phyloP scores from a whole-genome alignment of 1,140 invertebrate species.

The Cataglyphis hispanica region DNA sequence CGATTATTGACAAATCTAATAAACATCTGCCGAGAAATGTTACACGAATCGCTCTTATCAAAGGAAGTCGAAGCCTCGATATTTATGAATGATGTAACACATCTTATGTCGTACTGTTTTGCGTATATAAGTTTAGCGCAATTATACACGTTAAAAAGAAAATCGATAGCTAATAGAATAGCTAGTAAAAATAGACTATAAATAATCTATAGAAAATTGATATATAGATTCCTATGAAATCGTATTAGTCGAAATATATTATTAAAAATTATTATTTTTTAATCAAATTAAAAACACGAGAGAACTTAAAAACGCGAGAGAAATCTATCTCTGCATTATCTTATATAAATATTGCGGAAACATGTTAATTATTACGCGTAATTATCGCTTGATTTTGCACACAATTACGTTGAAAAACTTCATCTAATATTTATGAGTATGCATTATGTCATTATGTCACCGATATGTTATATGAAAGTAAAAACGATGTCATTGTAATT shows the following conservation, averaged over 20 bases:
- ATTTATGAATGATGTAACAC: constrained; percentile 26
- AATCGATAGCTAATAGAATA: not conserved
- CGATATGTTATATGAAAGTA: not conserved
- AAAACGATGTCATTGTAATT: not conserved
- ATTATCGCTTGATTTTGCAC: not conserved
- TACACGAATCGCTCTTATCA: not conserved
- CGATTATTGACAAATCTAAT: constrained; percentile 45
- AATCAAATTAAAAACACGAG: constrained; percentile 1
- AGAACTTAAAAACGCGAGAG: too few relatives aligned
- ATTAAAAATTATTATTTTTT: not conserved
- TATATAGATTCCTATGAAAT: not conserved
- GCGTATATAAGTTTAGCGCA: not conserved
- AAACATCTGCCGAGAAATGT: not conserved
- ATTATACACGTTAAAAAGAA: not conserved
- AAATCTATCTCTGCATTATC: not conserved
- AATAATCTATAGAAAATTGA: not conserved
- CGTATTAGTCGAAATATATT: too few relatives aligned
- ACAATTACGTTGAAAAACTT: not conserved
- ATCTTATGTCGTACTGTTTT: constrained; percentile 8
- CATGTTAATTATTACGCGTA: not conserved
- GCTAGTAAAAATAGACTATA: not conserved
- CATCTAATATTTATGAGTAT: not conserved
- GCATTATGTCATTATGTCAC: constrained; percentile 21
- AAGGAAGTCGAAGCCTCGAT: not conserved
- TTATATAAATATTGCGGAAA: not conserved